Percentiles rank a stretch among this genome's conserved stretches.
Conservation (phyloP, 2,797 vertebrate genomes). For the Podargus strigoides region DNA sequence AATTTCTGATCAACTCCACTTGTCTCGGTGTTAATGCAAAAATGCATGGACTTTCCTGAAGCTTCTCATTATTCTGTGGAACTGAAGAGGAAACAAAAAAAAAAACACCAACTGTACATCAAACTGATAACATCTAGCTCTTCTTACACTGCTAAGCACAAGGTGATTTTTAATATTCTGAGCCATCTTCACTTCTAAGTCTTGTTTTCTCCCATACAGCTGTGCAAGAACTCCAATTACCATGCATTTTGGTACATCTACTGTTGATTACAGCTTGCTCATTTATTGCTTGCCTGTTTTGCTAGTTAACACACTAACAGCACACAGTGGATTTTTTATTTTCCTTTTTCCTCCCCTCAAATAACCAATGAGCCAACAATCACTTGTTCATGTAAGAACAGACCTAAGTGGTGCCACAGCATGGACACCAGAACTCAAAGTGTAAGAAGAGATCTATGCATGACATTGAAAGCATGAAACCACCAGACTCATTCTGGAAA, state of each 20-base stretch:
- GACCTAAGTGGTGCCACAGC: not conserved
- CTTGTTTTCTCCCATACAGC: not conserved
- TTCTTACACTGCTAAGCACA: not conserved
- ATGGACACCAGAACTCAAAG: not conserved
- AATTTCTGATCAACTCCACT: slow-evolving; percentile 94
- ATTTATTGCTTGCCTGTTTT: not conserved
- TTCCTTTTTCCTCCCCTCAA: not conserved
- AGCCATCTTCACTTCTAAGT: not conserved
- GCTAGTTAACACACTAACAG: not conserved
- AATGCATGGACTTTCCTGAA: slow-evolving; percentile 95
- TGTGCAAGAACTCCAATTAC: not conserved
- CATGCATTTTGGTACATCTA: not conserved
- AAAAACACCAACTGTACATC: not conserved
- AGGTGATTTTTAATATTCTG: not conserved
- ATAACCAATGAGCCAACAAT: not conserved
- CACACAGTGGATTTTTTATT: not conserved
- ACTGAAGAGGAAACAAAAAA: slow-evolving; percentile 71
- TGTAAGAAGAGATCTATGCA: not conserved
- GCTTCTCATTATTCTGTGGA: slow-evolving; percentile 93
- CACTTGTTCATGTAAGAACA: not conserved
- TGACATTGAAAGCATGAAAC: not conserved
- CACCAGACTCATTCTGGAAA: not conserved
- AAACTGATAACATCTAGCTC: not conserved
- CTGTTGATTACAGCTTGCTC: not conserved
- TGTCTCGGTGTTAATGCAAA: slow-evolving; percentile 92